phyloP scores from a whole-genome alignment of 2,113 vertebrate genomes.

The Opisthocomus hoazin region DNA sequence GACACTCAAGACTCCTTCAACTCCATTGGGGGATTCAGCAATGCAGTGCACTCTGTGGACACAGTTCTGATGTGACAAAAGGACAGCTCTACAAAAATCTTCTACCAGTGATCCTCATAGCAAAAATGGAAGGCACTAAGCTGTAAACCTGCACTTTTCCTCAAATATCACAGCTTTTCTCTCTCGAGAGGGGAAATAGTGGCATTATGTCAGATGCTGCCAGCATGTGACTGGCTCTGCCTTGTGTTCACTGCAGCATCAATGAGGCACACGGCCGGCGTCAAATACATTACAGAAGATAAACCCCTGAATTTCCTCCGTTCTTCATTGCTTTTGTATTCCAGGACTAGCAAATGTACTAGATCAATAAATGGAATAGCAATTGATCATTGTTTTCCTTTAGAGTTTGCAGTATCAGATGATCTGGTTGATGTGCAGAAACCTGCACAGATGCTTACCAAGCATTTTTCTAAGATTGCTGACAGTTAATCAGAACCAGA shows the following conservation, averaged over 20 bases:
- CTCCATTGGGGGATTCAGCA: neutral
- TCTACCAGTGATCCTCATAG: neutral
- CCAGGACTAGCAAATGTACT: neutral
- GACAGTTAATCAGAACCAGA: neutral
- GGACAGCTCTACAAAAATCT: neutral
- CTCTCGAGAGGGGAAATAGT: neutral
- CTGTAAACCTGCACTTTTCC: neutral
- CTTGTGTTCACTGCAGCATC: neutral
- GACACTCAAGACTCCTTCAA: neutral
- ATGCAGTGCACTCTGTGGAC: rapidly evolving
- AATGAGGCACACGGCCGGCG: rapidly evolving
- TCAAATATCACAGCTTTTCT: neutral
- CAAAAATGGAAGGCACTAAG: neutral
- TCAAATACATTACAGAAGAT: neutral
- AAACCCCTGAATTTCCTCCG: neutral
- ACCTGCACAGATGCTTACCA: neutral
- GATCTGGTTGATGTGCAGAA: neutral
- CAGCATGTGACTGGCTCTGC: neutral
- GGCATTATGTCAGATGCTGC: neutral
- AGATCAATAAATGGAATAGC: neutral
- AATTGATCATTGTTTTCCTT: neutral
- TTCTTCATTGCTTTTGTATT: neutral
- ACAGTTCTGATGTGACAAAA: rapidly evolving
- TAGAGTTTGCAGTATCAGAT: neutral
- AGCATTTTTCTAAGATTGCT: neutral